phyloP scores from a whole-genome alignment of 1,140 invertebrate species.

The Propsilocerus akamusi region DNA sequence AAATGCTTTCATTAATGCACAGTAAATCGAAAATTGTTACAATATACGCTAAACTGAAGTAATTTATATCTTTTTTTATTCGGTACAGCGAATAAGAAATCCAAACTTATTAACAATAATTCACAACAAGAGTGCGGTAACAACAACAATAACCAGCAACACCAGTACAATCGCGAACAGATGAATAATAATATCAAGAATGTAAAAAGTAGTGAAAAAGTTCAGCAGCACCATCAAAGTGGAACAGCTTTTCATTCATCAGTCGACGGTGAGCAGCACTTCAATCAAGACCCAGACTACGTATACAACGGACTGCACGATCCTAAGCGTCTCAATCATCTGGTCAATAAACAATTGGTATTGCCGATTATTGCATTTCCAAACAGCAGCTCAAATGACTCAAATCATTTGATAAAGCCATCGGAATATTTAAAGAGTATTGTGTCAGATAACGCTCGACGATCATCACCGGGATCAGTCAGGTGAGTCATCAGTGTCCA shows the following conservation, averaged over 20 bases:
- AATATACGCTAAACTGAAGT: background rate
- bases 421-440: slow-evolving; percentile 78
- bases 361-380: slow-evolving; percentile 76
- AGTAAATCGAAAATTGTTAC: background rate
- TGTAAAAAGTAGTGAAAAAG: slow-evolving; percentile 8
- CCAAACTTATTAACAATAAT: slow-evolving; percentile 18
- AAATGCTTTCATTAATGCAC: slow-evolving; percentile 1
- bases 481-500: too few species aligned
- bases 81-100: slow-evolving; percentile 24
- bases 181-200: too few species aligned
- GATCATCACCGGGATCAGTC: slow-evolving; percentile 30
- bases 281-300: background rate
- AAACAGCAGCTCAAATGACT: slow-evolving; percentile 34
- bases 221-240: slow-evolving; percentile 7
- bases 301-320: slow-evolving; percentile 18
- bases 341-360: slow-evolving; percentile 64
- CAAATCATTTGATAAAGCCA: slow-evolving; percentile 72
- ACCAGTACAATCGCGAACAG: slow-evolving; percentile 1
- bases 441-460: slow-evolving; percentile 27
- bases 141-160: slow-evolving; percentile 6
- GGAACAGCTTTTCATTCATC: background rate
- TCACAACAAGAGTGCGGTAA: slow-evolving; percentile 5
- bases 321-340: slow-evolving; percentile 32
- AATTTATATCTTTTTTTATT: slow-evolving; percentile 5
- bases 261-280: background rate